phyloP scores from a whole-genome alignment of 2,888 invertebrate species.

The Erebia aethiops region DNA sequence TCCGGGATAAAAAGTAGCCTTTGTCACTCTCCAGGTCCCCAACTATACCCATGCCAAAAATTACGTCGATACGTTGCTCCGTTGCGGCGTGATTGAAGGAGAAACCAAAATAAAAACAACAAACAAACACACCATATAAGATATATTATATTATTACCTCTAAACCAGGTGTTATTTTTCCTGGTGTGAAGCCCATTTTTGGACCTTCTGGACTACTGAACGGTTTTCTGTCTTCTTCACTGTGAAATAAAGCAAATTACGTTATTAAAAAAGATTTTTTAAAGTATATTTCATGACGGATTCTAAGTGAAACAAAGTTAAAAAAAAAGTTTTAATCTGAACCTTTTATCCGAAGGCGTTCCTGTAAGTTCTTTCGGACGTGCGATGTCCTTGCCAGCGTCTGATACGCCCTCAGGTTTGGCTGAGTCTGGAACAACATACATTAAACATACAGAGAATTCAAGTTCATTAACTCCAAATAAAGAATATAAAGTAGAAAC shows the following conservation, averaged over 20 bases:
- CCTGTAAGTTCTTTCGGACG: slow-evolving; percentile 48
- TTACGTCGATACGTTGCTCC: no score
- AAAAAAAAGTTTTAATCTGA: neutral
- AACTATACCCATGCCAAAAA: no score
- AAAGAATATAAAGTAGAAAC: no score
- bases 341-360: slow-evolving; percentile 40
- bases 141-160: slow-evolving; percentile 53
- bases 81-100: no score
- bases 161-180: slow-evolving; percentile 60
- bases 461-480: slow-evolving; percentile 1
- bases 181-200: slow-evolving; percentile 60
- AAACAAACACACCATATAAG: neutral
- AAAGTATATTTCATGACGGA: no score
- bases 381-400: slow-evolving; percentile 49
- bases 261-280: neutral
- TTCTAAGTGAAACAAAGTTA: no score
- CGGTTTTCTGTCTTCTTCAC: slow-evolving; percentile 70
- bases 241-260: slow-evolving; percentile 42
- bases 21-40: no score
- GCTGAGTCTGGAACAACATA: slow-evolving; percentile 49
- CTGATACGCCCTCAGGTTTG: slow-evolving; percentile 58
- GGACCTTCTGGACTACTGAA: slow-evolving; percentile 71
- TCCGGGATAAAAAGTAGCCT: no score
- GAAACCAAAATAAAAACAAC: no score
- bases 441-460: neutral